These are phyloP conservation scores for Hypolimnas misippus DNA, from an alignment of 2,888 invertebrate genomes.

Conservation along the genomic window DNA sequence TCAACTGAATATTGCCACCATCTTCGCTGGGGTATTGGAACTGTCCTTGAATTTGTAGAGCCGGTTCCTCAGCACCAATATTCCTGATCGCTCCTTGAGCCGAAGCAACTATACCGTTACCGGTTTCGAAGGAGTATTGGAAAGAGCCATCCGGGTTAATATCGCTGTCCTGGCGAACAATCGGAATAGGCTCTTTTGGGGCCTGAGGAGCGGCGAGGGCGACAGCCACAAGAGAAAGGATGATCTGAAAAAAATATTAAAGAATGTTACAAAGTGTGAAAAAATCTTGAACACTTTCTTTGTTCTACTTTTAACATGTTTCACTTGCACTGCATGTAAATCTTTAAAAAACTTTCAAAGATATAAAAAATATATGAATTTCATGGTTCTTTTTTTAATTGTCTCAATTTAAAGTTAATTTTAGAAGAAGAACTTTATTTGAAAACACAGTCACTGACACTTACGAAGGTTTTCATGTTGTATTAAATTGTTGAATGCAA, in stretches of 20 bases:
- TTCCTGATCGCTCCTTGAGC: constrained; percentile 83
- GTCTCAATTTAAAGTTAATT: not conserved
- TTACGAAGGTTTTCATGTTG: constrained; percentile 80
- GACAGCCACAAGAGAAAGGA: constrained; percentile 65
- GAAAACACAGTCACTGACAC: constrained; percentile 66
- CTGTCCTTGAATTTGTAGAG: constrained; percentile 84
- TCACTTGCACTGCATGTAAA: constrained; percentile 1
- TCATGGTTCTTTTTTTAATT: not conserved
- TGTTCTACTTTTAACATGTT: too few relatives aligned
- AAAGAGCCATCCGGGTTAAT: constrained; percentile 85
- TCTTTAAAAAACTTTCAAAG: not conserved
- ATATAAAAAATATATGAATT: not conserved
- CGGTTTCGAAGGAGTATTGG: constrained; percentile 84
- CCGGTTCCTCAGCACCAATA: constrained; percentile 79
- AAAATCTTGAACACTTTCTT: not conserved
- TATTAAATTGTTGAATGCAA: constrained; percentile 70
- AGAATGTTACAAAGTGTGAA: not conserved
- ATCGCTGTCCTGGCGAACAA: constrained; percentile 81
- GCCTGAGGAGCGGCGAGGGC: constrained; percentile 71
- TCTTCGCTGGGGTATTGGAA: constrained; percentile 86
- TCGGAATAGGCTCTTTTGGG: constrained; percentile 71
- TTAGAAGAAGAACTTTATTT: constrained; percentile 15
- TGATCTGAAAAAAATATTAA: constrained; percentile 59
- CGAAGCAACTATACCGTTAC: constrained; percentile 85
- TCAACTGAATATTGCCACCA: constrained; percentile 82